These are phyloP conservation scores for Drosophila repleta DNA, from an alignment of 1,140 invertebrate species.

Conservation along the genomic window DNA sequence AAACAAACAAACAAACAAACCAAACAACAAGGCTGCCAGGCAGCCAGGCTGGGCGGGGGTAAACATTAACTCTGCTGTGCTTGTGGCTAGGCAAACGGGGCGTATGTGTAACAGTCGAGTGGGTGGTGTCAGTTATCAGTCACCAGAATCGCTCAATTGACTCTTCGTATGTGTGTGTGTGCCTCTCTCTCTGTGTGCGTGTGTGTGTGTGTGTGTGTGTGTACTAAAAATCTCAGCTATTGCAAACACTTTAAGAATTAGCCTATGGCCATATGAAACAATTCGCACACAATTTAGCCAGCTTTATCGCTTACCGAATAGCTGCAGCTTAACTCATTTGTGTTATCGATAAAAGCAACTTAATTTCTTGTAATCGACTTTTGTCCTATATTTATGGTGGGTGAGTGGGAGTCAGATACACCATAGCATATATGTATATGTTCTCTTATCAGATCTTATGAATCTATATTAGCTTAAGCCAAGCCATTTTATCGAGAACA, in stretches of 20 bases:
- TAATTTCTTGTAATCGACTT: slow-evolving; percentile 6
- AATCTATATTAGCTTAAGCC: too few relatives aligned
- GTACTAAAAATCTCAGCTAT: neutral
- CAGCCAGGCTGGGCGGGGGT: neutral
- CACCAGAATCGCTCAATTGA: slow-evolving; percentile 40
- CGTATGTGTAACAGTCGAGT: slow-evolving; percentile 35
- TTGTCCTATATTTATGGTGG: too few relatives aligned
- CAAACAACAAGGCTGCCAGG: neutral
- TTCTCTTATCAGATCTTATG: too few relatives aligned
- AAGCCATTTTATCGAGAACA: too few relatives aligned
- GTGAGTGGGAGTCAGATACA: too few relatives aligned
- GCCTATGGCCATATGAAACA: neutral
- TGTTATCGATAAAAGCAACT: neutral
- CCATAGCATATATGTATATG: too few relatives aligned
- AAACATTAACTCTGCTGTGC: slow-evolving; percentile 33
- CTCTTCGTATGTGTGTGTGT: neutral
- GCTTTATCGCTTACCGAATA: slow-evolving; percentile 16
- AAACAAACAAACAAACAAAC: slow-evolving; percentile 22
- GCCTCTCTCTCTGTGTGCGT: neutral
- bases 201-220: neutral
- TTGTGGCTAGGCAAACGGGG: slow-evolving; percentile 7
- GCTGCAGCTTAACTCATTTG: neutral
- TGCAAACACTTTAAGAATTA: slow-evolving; percentile 16
- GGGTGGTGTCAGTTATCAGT: slow-evolving; percentile 41
- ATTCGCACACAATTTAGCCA: too few relatives aligned